These are phyloP conservation scores for Campylorhamphus procurvoides DNA, from an alignment of 2,113 vertebrate species.

Conservation along the genomic window DNA sequence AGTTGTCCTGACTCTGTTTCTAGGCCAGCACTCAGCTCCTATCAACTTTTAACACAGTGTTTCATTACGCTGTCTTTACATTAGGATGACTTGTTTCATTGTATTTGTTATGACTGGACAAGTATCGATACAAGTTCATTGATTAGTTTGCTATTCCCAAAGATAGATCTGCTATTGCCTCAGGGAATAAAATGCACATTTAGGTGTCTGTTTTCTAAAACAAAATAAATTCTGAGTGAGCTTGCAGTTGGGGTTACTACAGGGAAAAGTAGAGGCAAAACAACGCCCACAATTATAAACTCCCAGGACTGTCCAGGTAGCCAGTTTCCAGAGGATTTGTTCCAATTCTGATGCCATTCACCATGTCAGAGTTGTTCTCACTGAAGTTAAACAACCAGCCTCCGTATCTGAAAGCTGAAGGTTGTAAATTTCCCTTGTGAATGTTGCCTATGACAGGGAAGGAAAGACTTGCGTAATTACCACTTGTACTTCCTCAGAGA, in stretches of 20 bases:
- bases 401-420: slow-evolving; percentile 67
- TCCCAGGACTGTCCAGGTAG: neutral
- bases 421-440: slow-evolving; percentile 74
- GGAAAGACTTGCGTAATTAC: slow-evolving; percentile 77
- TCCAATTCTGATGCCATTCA: slow-evolving; percentile 46
- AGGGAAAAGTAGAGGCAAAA: neutral
- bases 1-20: neutral
- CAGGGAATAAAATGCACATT: neutral
- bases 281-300: neutral
- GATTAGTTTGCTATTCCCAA: neutral
- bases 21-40: neutral
- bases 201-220: neutral
- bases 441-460: slow-evolving; percentile 71
- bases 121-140: neutral
- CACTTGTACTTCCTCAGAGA: slow-evolving; percentile 73
- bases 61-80: neutral
- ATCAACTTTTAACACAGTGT: neutral
- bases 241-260: neutral
- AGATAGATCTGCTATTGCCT: neutral
- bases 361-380: slow-evolving; percentile 48
- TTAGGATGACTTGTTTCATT: neutral
- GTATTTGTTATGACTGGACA: neutral
- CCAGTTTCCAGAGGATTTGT: neutral
- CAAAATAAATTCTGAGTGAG: neutral
- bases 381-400: slow-evolving; percentile 64